A percentile compares a stretch with the other conserved stretches of the same genome.
Conservation (phyloP, 2,797 vertebrate species). For the Sebastes oblongus region DNA sequence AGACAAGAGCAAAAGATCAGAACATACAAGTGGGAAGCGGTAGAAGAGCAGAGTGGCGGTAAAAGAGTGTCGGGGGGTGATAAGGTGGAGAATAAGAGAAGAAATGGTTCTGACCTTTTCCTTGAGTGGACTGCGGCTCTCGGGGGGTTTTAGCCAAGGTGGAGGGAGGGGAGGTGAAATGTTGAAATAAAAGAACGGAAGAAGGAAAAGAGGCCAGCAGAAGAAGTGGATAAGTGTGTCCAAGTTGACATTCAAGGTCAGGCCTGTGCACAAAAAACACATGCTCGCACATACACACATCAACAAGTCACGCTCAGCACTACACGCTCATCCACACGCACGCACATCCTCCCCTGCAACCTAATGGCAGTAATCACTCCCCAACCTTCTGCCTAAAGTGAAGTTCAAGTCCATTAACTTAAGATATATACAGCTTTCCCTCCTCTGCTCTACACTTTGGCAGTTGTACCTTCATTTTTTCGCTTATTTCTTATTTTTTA, state of each 20-base stretch:
- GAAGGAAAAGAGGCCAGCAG: slow-evolving; percentile 37
- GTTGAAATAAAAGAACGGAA: slow-evolving; percentile 57
- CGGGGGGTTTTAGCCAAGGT: slow-evolving; percentile 58
- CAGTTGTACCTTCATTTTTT: slow-evolving; percentile 52
- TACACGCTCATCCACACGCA: background rate
- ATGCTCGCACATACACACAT: slow-evolving; percentile 8
- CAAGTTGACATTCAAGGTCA: slow-evolving; percentile 68
- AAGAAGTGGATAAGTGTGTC: slow-evolving; percentile 72
- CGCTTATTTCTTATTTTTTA: slow-evolving; percentile 28
- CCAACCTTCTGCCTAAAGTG: slow-evolving; percentile 54
- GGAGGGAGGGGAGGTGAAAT: slow-evolving; percentile 42
- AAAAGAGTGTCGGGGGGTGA: background rate
- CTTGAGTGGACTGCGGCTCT: slow-evolving; percentile 69
- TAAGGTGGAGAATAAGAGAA: slow-evolving; percentile 42
- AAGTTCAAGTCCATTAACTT: slow-evolving; percentile 74
- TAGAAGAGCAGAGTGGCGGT: background rate
- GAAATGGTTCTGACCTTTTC: slow-evolving; percentile 76
- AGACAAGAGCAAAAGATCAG: background rate
- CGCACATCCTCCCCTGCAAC: slow-evolving; percentile 4
- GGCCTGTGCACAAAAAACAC: slow-evolving; percentile 6
- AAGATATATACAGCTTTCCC: slow-evolving; percentile 60
- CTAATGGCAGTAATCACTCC: slow-evolving; percentile 72
- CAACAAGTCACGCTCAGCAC: slow-evolving; percentile 16
- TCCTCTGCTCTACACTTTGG: slow-evolving; percentile 33
- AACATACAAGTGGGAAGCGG: background rate